These are phyloP conservation scores for Isoperla grammatica DNA, from an alignment of 2,888 invertebrate genomes.

Conservation along the genomic window DNA sequence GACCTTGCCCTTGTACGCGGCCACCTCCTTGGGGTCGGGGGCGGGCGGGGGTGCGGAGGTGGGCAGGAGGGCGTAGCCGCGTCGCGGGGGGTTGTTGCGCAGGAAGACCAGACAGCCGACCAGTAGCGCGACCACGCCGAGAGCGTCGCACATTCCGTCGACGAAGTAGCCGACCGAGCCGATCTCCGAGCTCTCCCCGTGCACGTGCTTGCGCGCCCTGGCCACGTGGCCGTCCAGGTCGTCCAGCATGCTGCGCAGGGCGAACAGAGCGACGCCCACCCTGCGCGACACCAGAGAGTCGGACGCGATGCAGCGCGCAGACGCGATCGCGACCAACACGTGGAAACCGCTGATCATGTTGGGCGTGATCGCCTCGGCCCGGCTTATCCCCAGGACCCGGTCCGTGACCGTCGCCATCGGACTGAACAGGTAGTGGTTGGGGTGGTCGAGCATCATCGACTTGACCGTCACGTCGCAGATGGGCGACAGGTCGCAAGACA, in stretches of 20 bases:
- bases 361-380: constrained; percentile 60
- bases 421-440: constrained; percentile 76
- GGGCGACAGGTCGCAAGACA: constrained; percentile 55
- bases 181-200: constrained; percentile 74
- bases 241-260: constrained; percentile 76
- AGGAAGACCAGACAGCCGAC: constrained; percentile 63
- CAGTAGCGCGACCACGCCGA: constrained; percentile 68
- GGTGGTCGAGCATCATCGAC: constrained; percentile 73
- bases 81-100: constrained; percentile 64
- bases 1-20: constrained; percentile 62
- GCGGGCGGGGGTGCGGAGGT: constrained; percentile 49
- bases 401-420: constrained; percentile 73
- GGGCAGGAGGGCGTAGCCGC: constrained; percentile 65
- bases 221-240: constrained; percentile 85
- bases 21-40: constrained; percentile 45
- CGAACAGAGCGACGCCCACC: constrained; percentile 69
- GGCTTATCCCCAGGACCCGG: constrained; percentile 57
- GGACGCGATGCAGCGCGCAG: constrained; percentile 69
- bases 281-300: constrained; percentile 66
- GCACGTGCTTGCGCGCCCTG: constrained; percentile 65
- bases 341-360: constrained; percentile 79
- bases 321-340: constrained; percentile 65
- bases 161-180: constrained; percentile 75
- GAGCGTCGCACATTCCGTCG: constrained; percentile 74
- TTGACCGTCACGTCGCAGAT: constrained; percentile 78